Conservation (phyloP, 2,888 invertebrate species). For the Camponotus fellah region DNA sequence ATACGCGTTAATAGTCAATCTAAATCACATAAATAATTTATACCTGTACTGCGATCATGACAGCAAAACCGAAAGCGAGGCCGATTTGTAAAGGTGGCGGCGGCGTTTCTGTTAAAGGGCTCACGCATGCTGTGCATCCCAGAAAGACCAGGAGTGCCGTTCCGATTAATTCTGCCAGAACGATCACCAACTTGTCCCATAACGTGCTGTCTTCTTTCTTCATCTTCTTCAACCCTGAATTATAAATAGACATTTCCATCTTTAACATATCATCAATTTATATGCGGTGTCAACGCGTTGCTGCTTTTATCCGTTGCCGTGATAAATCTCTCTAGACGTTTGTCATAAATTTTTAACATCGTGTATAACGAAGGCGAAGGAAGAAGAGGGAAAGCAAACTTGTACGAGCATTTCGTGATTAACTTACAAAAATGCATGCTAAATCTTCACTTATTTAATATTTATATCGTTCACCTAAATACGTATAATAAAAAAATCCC, state of each 20-base stretch:
- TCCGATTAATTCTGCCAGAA: conserved; percentile 90
- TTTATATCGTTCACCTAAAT: not conserved
- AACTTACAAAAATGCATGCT: not conserved
- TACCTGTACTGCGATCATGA: conserved; percentile 90
- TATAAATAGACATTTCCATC: not conserved
- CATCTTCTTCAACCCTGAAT: conserved; percentile 78
- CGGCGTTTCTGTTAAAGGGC: conserved; percentile 81
- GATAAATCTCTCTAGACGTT: not conserved
- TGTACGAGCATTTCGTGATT: not conserved
- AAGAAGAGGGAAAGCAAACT: not conserved
- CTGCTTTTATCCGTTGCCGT: not conserved
- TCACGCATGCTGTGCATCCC: conserved; percentile 91
- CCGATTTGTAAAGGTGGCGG: conserved; percentile 86
- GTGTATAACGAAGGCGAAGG: not conserved
- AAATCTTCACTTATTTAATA: not conserved
- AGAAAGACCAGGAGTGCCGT: conserved; percentile 90
- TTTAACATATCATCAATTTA: not conserved
- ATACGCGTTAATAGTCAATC: not conserved
- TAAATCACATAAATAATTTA: not conserved
- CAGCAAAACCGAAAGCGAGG: conserved; percentile 90
- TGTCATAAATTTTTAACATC: not conserved
- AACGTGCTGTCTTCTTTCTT: conserved; percentile 74
- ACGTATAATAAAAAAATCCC: not conserved
- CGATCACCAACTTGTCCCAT: conserved; percentile 78
- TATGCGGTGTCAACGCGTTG: not conserved